phyloP scores from a whole-genome alignment of 2,113 vertebrate genomes.

The Catharus minimus region DNA sequence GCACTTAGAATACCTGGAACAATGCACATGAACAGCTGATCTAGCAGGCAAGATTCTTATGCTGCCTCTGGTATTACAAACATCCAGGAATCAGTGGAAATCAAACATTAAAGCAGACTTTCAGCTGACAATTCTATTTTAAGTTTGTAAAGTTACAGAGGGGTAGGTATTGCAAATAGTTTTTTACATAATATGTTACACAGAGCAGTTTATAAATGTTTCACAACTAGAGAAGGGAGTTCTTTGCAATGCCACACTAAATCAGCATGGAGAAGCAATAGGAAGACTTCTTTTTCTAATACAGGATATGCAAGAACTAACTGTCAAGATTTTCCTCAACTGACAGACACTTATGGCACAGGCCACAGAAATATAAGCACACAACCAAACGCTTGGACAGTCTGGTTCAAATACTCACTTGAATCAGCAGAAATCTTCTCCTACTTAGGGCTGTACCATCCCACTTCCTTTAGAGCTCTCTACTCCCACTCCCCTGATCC shows the following conservation, averaged over 20 bases:
- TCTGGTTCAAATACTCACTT: neutral
- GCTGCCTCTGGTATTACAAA: neutral
- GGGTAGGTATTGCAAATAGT: neutral
- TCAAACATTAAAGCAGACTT: neutral
- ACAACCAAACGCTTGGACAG: fast-evolving
- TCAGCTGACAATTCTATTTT: neutral
- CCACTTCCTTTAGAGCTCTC: neutral
- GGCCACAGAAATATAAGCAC: neutral
- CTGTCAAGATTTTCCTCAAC: neutral
- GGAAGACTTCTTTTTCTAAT: neutral
- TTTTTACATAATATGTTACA: neutral
- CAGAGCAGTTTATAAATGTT: neutral
- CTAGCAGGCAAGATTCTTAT: neutral
- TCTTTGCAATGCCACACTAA: neutral
- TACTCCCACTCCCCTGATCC: neutral
- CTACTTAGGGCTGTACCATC: neutral
- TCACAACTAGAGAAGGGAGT: neutral
- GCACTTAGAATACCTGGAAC: conserved; percentile 10
- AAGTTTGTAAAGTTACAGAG: neutral
- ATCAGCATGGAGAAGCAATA: neutral
- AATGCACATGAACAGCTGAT: neutral
- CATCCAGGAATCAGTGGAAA: neutral
- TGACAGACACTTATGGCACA: neutral
- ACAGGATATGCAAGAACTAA: neutral
- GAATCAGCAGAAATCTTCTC: neutral